phyloP scores from a whole-genome alignment of 2,113 vertebrate species.

The Polypterus senegalus region DNA sequence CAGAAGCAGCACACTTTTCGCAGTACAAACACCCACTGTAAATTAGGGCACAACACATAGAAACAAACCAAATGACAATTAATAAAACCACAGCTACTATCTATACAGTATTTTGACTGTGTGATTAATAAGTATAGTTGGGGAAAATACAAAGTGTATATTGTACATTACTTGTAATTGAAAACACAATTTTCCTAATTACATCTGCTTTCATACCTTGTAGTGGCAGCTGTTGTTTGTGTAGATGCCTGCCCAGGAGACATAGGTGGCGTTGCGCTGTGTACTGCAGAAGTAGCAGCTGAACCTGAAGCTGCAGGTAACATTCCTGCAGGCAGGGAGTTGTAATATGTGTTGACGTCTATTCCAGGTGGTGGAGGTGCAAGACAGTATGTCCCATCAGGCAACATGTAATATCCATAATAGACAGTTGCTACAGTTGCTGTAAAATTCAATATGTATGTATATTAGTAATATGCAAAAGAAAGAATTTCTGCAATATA shows the following conservation, averaged over 20 bases:
- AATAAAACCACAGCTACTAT: no score
- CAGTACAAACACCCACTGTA: no score
- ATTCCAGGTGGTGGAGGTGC: slow-evolving; percentile 82
- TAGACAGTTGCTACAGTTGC: slow-evolving; percentile 68
- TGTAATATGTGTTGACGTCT: slow-evolving; percentile 74
- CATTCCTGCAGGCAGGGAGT: slow-evolving; percentile 50
- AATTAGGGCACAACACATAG: no score
- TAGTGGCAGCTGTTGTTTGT: slow-evolving; percentile 30
- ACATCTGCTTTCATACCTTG: slow-evolving; percentile 32
- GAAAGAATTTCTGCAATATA: not conserved
- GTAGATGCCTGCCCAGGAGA: slow-evolving; percentile 17
- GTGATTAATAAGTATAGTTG: no score
- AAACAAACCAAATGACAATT: no score
- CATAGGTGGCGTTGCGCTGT: slow-evolving; percentile 49
- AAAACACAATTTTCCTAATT: no score
- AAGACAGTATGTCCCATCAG: slow-evolving; percentile 84
- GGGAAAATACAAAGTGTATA: no score
- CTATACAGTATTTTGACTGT: no score
- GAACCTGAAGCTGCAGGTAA: slow-evolving; percentile 44
- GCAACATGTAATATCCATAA: slow-evolving; percentile 95
- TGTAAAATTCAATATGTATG: slow-evolving; percentile 19
- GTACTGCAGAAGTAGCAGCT: slow-evolving; percentile 45
- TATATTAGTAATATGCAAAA: no score
- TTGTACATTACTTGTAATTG: no score
- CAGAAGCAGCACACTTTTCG: no score